Conservation (phyloP, 2,797 vertebrate species). For the Xiphorhynchus erythropygius region DNA sequence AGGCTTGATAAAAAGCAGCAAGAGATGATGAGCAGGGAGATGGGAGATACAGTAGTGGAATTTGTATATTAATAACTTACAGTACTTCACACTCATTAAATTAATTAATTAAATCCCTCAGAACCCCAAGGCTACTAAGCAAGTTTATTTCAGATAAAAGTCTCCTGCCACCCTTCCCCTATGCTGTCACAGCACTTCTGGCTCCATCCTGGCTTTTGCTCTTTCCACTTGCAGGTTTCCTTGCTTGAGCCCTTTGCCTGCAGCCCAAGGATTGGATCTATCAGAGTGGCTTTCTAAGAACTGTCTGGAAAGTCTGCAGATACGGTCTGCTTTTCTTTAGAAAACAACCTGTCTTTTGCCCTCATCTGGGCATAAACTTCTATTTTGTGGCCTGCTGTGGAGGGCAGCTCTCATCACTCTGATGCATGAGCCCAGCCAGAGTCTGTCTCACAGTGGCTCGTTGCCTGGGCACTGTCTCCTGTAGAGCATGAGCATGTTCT, state of each 20-base stretch:
- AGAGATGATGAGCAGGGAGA: background rate
- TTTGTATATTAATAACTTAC: constrained; percentile 32
- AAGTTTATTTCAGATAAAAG: constrained; percentile 49
- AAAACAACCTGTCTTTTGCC: background rate
- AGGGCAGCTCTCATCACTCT: background rate
- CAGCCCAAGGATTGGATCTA: background rate
- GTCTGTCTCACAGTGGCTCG: background rate
- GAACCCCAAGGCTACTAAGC: constrained; percentile 22
- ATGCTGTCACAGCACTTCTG: background rate
- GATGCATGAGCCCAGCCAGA: background rate
- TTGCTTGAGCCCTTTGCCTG: background rate
- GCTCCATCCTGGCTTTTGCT: constrained; percentile 2
- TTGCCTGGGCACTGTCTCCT: background rate
- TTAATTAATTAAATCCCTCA: constrained; percentile 43
- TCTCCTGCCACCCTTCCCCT: background rate
- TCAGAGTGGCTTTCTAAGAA: background rate
- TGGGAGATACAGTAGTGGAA: background rate
- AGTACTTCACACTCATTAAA: constrained; percentile 18
- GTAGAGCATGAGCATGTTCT: background rate
- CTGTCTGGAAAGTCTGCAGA: background rate
- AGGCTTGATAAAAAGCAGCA: accelerated
- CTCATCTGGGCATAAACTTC: background rate
- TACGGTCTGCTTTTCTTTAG: background rate
- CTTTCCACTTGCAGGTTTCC: background rate
- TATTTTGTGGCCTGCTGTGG: background rate